Conservation (phyloP, 2,113 vertebrate species). For the Zosterops japonicus region DNA sequence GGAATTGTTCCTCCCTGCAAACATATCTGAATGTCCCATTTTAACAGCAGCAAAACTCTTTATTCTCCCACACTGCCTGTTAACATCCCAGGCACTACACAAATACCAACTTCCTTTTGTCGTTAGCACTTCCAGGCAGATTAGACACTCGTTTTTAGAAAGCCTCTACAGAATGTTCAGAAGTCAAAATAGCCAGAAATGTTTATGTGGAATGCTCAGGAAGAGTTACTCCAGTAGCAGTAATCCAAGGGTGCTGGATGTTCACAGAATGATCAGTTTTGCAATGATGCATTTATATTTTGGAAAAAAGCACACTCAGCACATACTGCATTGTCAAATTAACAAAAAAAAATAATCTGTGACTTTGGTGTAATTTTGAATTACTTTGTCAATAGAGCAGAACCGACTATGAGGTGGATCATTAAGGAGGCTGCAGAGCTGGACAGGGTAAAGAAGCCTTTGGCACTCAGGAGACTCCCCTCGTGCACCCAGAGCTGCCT, state of each 20-base stretch:
- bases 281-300: fast-evolving
- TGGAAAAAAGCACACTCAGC: not conserved
- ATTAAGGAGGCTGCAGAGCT: not conserved
- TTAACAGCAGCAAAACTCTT: not conserved
- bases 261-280: not conserved
- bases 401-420: not conserved
- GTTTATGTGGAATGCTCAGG: not conserved
- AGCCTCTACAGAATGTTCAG: not conserved
- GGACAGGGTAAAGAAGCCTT: not conserved
- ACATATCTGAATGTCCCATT: not conserved
- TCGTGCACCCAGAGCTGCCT: not conserved
- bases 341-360: not conserved
- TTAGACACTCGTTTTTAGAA: not conserved
- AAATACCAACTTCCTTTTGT: not conserved
- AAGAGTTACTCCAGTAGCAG: not conserved
- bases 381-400: not conserved
- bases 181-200: not conserved
- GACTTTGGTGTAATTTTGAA: not conserved
- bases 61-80: not conserved
- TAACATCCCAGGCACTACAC: not conserved
- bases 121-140: not conserved
- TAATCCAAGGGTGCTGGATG: not conserved
- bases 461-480: not conserved
- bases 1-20: not conserved
- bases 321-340: not conserved